These are phyloP conservation scores for Myiagra hebetior DNA, from an alignment of 2,113 vertebrate species.

Conservation along the genomic window DNA sequence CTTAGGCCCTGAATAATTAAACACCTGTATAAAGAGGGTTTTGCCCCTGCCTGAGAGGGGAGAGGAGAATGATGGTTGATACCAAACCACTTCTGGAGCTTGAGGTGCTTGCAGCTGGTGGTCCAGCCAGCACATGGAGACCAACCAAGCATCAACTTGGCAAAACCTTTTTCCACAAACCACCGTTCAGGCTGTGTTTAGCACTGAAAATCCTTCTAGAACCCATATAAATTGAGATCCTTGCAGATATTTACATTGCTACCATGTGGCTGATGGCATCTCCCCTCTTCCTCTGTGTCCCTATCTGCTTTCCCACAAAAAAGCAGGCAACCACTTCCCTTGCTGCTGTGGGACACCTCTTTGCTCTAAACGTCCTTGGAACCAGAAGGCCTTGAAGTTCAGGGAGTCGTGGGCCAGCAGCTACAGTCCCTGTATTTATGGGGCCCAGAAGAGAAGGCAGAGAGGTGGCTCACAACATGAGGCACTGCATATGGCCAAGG, in stretches of 20 bases:
- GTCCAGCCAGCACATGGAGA: rapidly evolving
- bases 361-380: neutral
- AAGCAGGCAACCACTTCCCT: neutral
- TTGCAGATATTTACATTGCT: neutral
- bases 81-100: neutral
- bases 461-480: rapidly evolving
- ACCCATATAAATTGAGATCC: neutral
- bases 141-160: rapidly evolving
- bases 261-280: rapidly evolving
- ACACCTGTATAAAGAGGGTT: neutral
- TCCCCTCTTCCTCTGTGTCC: neutral
- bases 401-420: neutral
- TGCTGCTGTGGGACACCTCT: neutral
- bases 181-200: neutral
- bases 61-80: rapidly evolving
- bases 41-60: neutral
- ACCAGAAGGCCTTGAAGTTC: too few species aligned
- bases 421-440: too few species aligned
- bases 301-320: neutral
- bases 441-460: neutral
- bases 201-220: neutral
- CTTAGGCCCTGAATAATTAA: neutral
- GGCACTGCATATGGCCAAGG: neutral
- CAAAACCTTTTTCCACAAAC: neutral
- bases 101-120: neutral